Evolutionary conservation across 2,113 vertebrate genomes (phyloP).

Genomic region (Globicephala melas): DNA sequence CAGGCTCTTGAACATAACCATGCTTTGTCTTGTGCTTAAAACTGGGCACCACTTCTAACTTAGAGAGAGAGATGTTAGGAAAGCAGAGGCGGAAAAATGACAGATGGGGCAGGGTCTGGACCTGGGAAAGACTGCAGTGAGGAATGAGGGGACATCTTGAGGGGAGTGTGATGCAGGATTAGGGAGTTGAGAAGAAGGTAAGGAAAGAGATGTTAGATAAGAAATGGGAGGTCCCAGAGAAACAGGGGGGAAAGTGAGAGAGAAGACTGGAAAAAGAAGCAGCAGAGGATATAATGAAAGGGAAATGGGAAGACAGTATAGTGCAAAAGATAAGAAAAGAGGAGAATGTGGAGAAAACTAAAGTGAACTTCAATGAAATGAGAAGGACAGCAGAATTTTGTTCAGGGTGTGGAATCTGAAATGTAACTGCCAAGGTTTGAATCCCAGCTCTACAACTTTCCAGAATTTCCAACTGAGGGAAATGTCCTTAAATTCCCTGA

Average conservation of each 20-base stretch:
- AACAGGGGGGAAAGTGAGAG: not conserved
- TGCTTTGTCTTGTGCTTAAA: not conserved
- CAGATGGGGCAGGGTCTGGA: not conserved
- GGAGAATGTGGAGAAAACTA: not conserved
- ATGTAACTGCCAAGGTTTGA: not conserved
- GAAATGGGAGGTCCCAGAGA: not conserved
- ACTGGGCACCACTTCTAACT: not conserved
- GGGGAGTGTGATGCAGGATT: too few species aligned
- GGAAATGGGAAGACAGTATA: not conserved
- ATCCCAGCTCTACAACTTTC: not conserved
- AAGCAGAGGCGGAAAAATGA: not conserved
- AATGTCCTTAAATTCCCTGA: not conserved
- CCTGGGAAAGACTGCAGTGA: not conserved
- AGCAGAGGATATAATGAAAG: not conserved
- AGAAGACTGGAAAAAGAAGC: not conserved
- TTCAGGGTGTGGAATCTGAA: not conserved
- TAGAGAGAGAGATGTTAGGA: not conserved
- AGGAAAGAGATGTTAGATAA: not conserved
- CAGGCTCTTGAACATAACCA: not conserved
- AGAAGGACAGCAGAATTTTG: not conserved
- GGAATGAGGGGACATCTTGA: too few species aligned
- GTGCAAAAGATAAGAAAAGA: not conserved
- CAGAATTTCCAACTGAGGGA: not conserved
- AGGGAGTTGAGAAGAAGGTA: not conserved
- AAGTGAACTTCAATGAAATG: not conserved